Conservation (phyloP, 2,113 vertebrate genomes). For the Pluvialis apricaria region DNA sequence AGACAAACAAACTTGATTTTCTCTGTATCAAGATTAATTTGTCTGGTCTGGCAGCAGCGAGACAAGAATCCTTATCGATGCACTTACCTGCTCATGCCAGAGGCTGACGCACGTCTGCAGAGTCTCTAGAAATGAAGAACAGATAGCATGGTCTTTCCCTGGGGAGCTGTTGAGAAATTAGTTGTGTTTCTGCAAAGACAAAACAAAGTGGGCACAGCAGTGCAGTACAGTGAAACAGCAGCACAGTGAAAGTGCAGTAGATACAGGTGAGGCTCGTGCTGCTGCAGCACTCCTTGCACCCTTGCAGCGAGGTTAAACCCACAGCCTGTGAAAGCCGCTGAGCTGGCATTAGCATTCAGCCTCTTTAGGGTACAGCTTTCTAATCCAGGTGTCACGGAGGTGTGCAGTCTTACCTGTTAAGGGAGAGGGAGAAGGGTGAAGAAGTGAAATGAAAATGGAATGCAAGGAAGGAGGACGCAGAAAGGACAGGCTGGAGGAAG, state of each 20-base stretch:
- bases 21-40: background rate
- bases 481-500: background rate
- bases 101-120: background rate
- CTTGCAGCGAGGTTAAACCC: slow-evolving; percentile 37
- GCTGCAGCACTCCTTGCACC: background rate
- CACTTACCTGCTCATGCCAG: background rate
- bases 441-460: background rate
- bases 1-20: background rate
- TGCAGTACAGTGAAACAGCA: too few relatives aligned
- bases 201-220: background rate
- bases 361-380: slow-evolving; percentile 2
- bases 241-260: background rate
- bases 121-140: background rate
- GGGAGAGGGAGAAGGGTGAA: background rate
- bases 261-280: background rate
- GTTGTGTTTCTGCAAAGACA: background rate
- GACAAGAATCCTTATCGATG: background rate
- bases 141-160: background rate
- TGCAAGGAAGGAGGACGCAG: background rate
- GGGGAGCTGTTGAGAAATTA: background rate
- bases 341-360: slow-evolving; percentile 35
- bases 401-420: background rate
- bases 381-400: slow-evolving; percentile 3
- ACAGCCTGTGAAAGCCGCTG: background rate
- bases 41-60: background rate